Percentiles rank a stretch among this genome's conserved stretches.
Conservation (phyloP, 2,113 vertebrate genomes). For the Oplegnathus fasciatus region DNA sequence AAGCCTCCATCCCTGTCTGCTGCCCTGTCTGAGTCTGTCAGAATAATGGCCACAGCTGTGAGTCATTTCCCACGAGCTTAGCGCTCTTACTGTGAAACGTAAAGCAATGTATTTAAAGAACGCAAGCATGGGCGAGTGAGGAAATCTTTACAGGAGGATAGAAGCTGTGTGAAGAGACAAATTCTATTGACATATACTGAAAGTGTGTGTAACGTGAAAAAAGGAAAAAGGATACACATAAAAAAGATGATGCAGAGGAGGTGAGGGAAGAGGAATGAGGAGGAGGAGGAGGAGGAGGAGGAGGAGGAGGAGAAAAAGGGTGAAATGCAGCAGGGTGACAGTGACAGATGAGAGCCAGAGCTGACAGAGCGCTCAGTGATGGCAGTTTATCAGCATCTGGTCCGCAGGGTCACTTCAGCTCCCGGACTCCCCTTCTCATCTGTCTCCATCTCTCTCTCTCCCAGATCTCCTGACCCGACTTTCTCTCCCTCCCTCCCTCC, state of each 20-base stretch:
- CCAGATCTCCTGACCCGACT: slow-evolving; percentile 46
- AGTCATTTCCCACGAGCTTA: slow-evolving; percentile 26
- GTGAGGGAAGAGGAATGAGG: slow-evolving; percentile 2
- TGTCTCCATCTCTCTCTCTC: slow-evolving; percentile 60
- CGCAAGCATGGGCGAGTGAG: not conserved
- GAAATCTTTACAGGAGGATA: not conserved
- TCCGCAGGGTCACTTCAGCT: slow-evolving; percentile 72
- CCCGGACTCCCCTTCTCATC: slow-evolving; percentile 61
- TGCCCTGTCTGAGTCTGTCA: slow-evolving; percentile 26
- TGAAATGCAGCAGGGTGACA: slow-evolving; percentile 56
- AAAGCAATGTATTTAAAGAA: slow-evolving; percentile 11
- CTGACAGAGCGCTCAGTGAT: slow-evolving; percentile 71
- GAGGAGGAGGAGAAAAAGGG: slow-evolving; percentile 21
- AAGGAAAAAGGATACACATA: not conserved
- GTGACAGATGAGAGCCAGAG: slow-evolving; percentile 68
- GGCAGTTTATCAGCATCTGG: slow-evolving; percentile 74
- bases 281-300: slow-evolving; percentile 9
- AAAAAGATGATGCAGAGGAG: slow-evolving; percentile 21
- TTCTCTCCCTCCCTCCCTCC: slow-evolving; percentile 24
- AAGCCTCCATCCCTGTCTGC: slow-evolving; percentile 17
- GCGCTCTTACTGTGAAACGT: slow-evolving; percentile 11
- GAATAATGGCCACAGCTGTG: slow-evolving; percentile 29
- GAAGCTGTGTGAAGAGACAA: not conserved
- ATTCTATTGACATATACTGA: not conserved
- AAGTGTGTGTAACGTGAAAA: not conserved